phyloP scores from a whole-genome alignment of 1,140 invertebrate species.

The Hypsibius dujardini region DNA sequence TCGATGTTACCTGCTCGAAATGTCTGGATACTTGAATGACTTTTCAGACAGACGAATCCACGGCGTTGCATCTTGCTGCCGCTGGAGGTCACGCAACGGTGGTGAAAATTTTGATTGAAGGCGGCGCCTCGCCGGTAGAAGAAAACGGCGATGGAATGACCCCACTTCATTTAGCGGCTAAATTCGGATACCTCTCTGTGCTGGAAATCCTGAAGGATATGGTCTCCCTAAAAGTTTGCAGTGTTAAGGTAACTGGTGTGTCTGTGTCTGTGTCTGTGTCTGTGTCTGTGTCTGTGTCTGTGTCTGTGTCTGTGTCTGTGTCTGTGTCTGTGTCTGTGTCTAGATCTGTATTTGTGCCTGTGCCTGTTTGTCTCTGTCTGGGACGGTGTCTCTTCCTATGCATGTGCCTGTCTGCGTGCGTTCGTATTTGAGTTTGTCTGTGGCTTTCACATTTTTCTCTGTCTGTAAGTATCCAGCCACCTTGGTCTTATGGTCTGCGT shows the following conservation, averaged over 20 bases:
- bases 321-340: too few relatives aligned
- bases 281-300: background rate
- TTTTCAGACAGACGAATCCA: conserved; percentile 65
- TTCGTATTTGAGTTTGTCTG: too few relatives aligned
- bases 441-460: background rate
- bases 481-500: background rate
- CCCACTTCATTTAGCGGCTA: conserved; percentile 81
- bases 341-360: too few relatives aligned
- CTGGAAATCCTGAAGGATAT: conserved; percentile 79
- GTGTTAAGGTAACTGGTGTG: conserved; percentile 54
- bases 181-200: conserved; percentile 80
- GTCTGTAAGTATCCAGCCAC: background rate
- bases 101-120: conserved; percentile 29
- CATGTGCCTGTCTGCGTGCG: too few relatives aligned
- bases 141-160: conserved; percentile 91
- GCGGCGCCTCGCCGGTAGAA: conserved; percentile 58
- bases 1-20: too few relatives aligned
- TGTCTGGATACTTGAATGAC: background rate
- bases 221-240: too few relatives aligned
- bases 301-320: too few relatives aligned
- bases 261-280: too few relatives aligned
- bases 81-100: conserved; percentile 32
- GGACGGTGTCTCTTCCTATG: too few relatives aligned
- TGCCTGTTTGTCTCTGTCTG: too few relatives aligned
- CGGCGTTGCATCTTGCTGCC: conserved; percentile 32